Evolutionary conservation across 2,113 vertebrate species (phyloP), one percentile per base, ranked within the genome.

Genomic region (Bufo gargarizans): DNA sequence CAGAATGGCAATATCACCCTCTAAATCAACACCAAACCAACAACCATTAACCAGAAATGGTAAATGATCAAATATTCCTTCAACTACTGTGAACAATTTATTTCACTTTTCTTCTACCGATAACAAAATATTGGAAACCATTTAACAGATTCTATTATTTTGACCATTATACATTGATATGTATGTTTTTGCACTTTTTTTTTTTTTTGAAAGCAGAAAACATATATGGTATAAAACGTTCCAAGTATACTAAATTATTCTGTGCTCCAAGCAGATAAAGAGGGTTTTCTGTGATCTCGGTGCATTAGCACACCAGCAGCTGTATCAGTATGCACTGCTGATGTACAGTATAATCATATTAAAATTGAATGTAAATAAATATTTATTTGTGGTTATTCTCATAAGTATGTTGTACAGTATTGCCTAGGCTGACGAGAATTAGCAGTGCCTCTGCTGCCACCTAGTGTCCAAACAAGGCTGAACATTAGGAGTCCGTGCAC

Each of bases 391-490:
- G 72, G 17, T 49, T 50, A 20, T 14, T 17, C 4, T 20, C 8
- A 20, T 45, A 45, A 45, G 43, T 74, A 47, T 4, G 71, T 22
- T 72, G 69, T 33, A 45, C 6, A 14, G 69, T 45, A 16, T 20
- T 10, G 47, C 7, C 72, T 76, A 4, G 14, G 33, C n/a, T 33
- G n/a, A n/a, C 0, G 65, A 67, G 43, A 84, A 84, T 84, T 69
- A 43, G 43, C 55, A 78, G 86, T 80, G 89, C 88, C 88, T 91
- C 55, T 0, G 0, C 78, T 92, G 90, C 90, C 90, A 90, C 77
- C 90, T 89, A 89, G 90, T 90, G 88, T 87, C 87, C 90, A 53
- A 22, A 86, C 43, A 50, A 17, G 6, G 53, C n/a, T 43, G 6
- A 72, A 33, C 69, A 85, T 22, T 2, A 43, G 83, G 4, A 22